phyloP scores from a whole-genome alignment of 2,797 vertebrate species.

The Leptoclinus maculatus region DNA sequence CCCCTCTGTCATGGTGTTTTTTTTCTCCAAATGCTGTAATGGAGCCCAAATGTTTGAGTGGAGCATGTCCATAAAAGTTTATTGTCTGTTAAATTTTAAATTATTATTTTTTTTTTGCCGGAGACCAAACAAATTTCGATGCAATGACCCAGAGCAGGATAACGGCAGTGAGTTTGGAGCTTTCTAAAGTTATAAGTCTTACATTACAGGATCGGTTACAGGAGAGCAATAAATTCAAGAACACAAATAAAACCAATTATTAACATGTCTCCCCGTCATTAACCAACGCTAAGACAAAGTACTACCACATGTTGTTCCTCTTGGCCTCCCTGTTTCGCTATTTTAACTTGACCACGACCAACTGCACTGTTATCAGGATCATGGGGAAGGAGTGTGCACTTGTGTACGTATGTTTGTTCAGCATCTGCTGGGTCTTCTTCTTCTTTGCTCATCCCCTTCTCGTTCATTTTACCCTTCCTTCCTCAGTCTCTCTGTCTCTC shows the following conservation, averaged over 20 bases:
- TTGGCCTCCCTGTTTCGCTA: constrained; percentile 40
- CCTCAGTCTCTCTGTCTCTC: constrained; percentile 56
- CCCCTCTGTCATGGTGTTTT: constrained; percentile 24
- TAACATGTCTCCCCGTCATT: constrained; percentile 60
- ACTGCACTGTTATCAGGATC: constrained; percentile 43
- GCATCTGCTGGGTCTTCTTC: constrained; percentile 39
- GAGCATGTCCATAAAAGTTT: constrained; percentile 55
- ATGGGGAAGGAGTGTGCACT: constrained; percentile 20
- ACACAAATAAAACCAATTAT: constrained; percentile 72
- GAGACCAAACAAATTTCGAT: constrained; percentile 45
- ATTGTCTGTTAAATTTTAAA: constrained; percentile 56
- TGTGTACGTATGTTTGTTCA: constrained; percentile 15
- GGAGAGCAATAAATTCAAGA: constrained; percentile 61
- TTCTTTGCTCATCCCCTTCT: constrained; percentile 57
- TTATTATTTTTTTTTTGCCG: constrained; percentile 31
- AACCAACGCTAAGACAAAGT: constrained; percentile 57
- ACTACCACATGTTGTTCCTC: constrained; percentile 67
- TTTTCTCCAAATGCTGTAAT: constrained; percentile 47
- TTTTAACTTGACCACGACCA: constrained; percentile 56
- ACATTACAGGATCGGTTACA: constrained; percentile 55
- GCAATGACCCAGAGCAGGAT: constrained; percentile 34
- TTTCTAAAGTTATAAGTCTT: constrained; percentile 39
- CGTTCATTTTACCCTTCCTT: constrained; percentile 58
- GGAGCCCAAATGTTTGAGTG: constrained; percentile 55
- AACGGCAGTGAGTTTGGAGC: constrained; percentile 22